Evolutionary conservation across 2,797 vertebrate genomes (phyloP).

Genomic region (Sebastes trivittatus): DNA sequence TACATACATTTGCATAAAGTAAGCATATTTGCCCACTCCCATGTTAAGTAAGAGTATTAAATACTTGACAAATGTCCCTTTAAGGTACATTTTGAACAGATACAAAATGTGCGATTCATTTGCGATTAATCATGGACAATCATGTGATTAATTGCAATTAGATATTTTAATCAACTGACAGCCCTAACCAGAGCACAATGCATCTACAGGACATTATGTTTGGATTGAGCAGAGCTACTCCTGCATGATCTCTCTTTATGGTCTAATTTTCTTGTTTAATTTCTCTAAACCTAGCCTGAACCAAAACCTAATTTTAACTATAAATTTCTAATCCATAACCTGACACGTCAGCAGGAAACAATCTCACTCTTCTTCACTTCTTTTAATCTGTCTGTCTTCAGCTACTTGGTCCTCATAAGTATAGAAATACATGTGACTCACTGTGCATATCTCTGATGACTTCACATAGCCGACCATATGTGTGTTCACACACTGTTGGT

Average conservation of each 20-base stretch:
- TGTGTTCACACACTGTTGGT: conserved; percentile 48
- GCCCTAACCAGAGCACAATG: neutral
- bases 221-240: neutral
- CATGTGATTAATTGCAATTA: too few relatives aligned
- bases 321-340: neutral
- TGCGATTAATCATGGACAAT: too few relatives aligned
- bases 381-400: neutral
- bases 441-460: conserved; percentile 24
- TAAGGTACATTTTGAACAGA: too few relatives aligned
- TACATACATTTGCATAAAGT: too few relatives aligned
- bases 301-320: neutral
- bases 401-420: conserved; percentile 5
- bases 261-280: neutral
- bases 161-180: rapidly evolving
- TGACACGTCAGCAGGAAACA: neutral
- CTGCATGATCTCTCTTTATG: neutral
- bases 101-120: too few relatives aligned
- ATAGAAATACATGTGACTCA: neutral
- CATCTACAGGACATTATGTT: neutral
- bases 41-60: too few relatives aligned
- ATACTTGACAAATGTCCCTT: too few relatives aligned
- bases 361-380: neutral
- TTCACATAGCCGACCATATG: conserved; percentile 46
- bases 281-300: neutral
- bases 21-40: too few relatives aligned